These are phyloP conservation scores for Adineta ricciae DNA, from an alignment of 2,888 invertebrate genomes.

Conservation along the genomic window DNA sequence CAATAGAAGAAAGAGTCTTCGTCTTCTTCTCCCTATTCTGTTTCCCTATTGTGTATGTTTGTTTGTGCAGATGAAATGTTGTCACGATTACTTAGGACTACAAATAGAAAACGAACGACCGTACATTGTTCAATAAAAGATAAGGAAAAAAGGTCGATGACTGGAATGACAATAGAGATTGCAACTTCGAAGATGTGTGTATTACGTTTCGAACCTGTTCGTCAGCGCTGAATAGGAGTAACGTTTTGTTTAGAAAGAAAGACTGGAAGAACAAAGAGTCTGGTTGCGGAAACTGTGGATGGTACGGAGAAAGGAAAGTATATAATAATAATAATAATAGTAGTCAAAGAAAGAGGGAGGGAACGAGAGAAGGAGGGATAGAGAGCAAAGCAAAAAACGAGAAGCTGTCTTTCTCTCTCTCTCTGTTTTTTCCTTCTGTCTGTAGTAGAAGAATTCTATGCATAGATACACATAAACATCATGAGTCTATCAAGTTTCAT, in stretches of 20 bases:
- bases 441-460: background rate
- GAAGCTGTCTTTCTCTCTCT: background rate
- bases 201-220: background rate
- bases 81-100: background rate
- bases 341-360: background rate
- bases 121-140: background rate
- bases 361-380: too few species aligned
- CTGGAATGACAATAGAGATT: background rate
- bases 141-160: background rate
- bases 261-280: background rate
- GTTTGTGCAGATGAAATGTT: background rate
- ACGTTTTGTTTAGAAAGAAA: background rate
- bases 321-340: too few species aligned
- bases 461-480: background rate
- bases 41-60: background rate
- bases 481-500: background rate
- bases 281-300: background rate
- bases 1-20: background rate
- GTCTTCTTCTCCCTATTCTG: too few species aligned
- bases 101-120: background rate
- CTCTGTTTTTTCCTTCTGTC: background rate
- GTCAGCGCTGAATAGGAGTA: background rate
- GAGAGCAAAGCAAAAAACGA: background rate
- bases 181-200: background rate
- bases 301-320: background rate